phyloP scores from a whole-genome alignment of 1,140 invertebrate genomes.

The Drosophila pectinifera region DNA sequence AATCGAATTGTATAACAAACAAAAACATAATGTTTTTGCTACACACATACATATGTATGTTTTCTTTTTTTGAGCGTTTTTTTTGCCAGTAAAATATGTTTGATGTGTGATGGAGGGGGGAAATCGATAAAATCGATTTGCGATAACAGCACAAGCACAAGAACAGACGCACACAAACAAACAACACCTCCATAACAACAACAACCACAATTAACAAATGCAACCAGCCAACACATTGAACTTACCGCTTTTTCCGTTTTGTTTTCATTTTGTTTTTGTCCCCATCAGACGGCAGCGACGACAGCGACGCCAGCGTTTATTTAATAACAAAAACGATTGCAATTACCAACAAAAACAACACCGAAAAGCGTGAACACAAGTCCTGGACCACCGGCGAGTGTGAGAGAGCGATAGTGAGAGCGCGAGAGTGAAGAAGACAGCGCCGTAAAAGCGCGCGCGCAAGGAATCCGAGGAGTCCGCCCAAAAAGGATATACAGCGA shows the following conservation, averaged over 20 bases:
- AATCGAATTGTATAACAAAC: conserved; percentile 72
- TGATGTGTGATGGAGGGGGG: conserved; percentile 29
- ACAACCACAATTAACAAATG: conserved; percentile 12
- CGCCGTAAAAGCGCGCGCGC: conserved; percentile 72
- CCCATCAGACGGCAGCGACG: conserved; percentile 43
- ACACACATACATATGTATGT: conserved; percentile 24
- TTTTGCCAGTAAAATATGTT: conserved; percentile 28
- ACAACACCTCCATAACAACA: conserved; percentile 9
- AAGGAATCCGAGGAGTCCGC: conserved; percentile 33
- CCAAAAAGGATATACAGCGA: conserved; percentile 12
- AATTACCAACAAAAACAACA: conserved; percentile 34
- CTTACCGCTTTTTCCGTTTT: conserved; percentile 58
- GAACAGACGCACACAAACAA: conserved; percentile 5
- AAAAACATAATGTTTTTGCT: conserved; percentile 38
- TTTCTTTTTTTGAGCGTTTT: conserved; percentile 1
- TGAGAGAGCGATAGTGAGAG: conserved; percentile 12
- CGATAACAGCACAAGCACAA: conserved; percentile 42
- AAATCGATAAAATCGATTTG: conserved; percentile 77
- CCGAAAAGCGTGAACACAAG: conserved; percentile 16
- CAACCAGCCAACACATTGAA: conserved; percentile 23
- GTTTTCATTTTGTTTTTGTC: conserved; percentile 59
- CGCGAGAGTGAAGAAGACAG: conserved; percentile 33
- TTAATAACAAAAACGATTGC: conserved; percentile 48
- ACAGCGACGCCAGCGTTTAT: conserved; percentile 51
- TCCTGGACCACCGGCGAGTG: conserved; percentile 36